Percentiles rank a stretch among this genome's conserved stretches.
phyloP scores from a whole-genome alignment of 2,797 vertebrate species.

The Gymnodraco acuticeps region DNA sequence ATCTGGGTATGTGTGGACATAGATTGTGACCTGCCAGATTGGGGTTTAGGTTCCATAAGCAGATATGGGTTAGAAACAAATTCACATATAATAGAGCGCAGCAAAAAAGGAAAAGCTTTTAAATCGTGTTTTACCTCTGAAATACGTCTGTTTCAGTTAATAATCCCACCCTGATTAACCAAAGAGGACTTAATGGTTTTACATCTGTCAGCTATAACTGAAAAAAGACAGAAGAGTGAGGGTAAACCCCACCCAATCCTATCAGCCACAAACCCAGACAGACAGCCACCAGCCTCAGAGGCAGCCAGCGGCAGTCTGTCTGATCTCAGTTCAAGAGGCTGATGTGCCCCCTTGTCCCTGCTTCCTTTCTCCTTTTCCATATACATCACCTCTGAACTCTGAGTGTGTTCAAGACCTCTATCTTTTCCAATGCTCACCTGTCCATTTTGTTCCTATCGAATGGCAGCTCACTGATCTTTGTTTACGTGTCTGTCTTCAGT shows the following conservation, averaged over 20 bases:
- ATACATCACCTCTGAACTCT: conserved; percentile 5
- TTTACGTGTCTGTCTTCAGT: conserved; percentile 4
- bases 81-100: conserved; percentile 18
- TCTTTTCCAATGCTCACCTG: background rate
- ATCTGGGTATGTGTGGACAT: conserved; percentile 37
- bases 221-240: conserved; percentile 14
- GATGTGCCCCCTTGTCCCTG: background rate
- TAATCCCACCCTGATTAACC: conserved; percentile 47
- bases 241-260: conserved; percentile 41
- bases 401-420: background rate
- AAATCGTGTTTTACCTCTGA: conserved; percentile 24
- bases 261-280: conserved; percentile 50
- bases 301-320: conserved; percentile 36
- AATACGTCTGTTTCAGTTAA: conserved; percentile 16
- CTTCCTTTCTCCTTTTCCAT: conserved; percentile 26
- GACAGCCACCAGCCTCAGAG: conserved; percentile 43
- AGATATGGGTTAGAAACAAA: conserved; percentile 44
- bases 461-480: conserved; percentile 13
- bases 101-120: conserved; percentile 7
- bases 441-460: conserved; percentile 10
- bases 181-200: conserved; percentile 40
- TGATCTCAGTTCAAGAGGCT: conserved; percentile 6
- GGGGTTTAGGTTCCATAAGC: conserved; percentile 44
- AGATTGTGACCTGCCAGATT: conserved; percentile 39
- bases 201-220: background rate